phyloP scores from a whole-genome alignment of 1,140 invertebrate genomes.

The Heliconius himera region DNA sequence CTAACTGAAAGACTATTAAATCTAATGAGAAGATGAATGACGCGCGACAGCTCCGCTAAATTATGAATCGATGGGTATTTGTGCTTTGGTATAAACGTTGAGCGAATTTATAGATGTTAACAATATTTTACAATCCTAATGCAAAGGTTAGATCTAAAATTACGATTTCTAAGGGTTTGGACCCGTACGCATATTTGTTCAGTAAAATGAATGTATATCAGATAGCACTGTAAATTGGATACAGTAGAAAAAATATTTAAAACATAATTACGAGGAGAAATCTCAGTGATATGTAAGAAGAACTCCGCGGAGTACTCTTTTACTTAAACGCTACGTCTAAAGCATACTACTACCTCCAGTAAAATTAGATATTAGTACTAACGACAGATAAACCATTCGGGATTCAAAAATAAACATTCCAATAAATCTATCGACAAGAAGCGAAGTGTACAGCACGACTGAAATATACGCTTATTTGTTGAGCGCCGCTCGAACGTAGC shows the following conservation, averaged over 20 bases:
- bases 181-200: constrained; percentile 78
- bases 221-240: constrained; percentile 69
- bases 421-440: constrained; percentile 35
- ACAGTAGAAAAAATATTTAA: constrained; percentile 60
- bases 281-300: constrained; percentile 78
- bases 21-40: constrained; percentile 72
- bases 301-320: constrained; percentile 75
- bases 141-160: constrained; percentile 75
- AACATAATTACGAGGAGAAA: constrained; percentile 78
- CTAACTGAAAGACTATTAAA: constrained; percentile 78
- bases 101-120: constrained; percentile 75
- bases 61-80: constrained; percentile 79
- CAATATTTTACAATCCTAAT: constrained; percentile 77
- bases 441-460: constrained; percentile 34
- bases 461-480: constrained; percentile 37
- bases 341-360: constrained; percentile 70
- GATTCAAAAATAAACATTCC: constrained; percentile 47
- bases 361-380: constrained; percentile 69
- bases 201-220: constrained; percentile 66
- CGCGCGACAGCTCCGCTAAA: constrained; percentile 64
- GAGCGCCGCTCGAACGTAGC: constrained; percentile 23
- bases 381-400: constrained; percentile 57
- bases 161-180: constrained; percentile 79
- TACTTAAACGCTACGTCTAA: constrained; percentile 75
- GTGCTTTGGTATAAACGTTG: constrained; percentile 82